Conservation (phyloP, 2,113 vertebrate genomes). For the Pelobates fuscus region DNA sequence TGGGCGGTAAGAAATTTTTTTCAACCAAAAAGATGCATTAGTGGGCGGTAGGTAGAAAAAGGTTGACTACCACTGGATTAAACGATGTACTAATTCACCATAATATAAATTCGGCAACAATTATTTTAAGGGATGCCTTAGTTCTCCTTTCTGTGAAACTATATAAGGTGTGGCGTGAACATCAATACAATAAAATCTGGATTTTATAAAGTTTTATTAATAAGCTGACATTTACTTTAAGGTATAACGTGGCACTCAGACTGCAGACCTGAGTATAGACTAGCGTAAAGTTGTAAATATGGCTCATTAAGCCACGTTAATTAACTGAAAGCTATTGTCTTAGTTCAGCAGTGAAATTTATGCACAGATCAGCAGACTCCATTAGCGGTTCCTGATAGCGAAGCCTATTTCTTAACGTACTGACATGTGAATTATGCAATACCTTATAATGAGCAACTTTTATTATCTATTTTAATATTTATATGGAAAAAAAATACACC, state of each 20-base stretch:
- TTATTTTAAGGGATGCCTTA: too few species aligned
- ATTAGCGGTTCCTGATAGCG: not conserved
- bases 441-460: not conserved
- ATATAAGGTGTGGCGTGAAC: too few species aligned
- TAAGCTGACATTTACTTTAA: not conserved
- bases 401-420: not conserved
- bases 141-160: too few species aligned
- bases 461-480: not conserved
- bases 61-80: too few species aligned
- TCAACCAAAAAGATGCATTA: too few species aligned
- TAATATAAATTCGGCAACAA: too few species aligned
- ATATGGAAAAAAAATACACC: not conserved
- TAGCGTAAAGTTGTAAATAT: not conserved
- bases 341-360: not conserved
- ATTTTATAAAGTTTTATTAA: too few species aligned
- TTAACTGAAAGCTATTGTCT: constrained; percentile 9
- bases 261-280: not conserved
- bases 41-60: too few species aligned
- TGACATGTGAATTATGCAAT: not conserved
- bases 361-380: not conserved
- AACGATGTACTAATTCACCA: too few species aligned
- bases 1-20: too few species aligned
- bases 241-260: not conserved
- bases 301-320: constrained; percentile 10
- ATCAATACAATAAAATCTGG: too few species aligned